These are phyloP conservation scores for Mythimna loreyi DNA, from an alignment of 2,888 invertebrate genomes.

Conservation along the genomic window DNA sequence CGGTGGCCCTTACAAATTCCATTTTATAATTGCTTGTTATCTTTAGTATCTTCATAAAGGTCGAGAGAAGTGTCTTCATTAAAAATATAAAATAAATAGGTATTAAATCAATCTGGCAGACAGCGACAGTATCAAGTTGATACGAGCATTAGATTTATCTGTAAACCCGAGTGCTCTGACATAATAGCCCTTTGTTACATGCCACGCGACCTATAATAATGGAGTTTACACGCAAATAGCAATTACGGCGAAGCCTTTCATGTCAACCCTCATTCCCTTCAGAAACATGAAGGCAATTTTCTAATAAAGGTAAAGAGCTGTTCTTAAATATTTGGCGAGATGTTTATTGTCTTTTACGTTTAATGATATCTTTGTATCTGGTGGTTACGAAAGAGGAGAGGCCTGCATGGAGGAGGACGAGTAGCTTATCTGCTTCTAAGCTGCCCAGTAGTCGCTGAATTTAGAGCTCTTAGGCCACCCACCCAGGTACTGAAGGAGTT, in stretches of 20 bases:
- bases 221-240: conserved; percentile 79
- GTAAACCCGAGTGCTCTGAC: conserved; percentile 56
- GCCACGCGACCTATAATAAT: conserved; percentile 72
- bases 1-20: too few species aligned
- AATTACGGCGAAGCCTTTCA: conserved; percentile 78
- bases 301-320: conserved; percentile 74
- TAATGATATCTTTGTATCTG: conserved; percentile 16
- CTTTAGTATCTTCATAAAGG: background rate
- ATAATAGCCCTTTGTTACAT: conserved; percentile 73
- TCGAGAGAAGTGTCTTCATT: conserved; percentile 13
- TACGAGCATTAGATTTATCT: conserved; percentile 59
- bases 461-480: too few species aligned
- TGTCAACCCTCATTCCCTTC: conserved; percentile 76
- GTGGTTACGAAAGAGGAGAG: conserved; percentile 5
- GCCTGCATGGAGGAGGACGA: too few species aligned
- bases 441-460: too few species aligned
- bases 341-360: conserved; percentile 55
- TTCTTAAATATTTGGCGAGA: conserved; percentile 68
- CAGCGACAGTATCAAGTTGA: conserved; percentile 61
- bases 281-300: conserved; percentile 77
- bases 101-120: conserved; percentile 55
- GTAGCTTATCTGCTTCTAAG: too few species aligned
- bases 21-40: too few species aligned
- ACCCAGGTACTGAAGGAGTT: too few species aligned
- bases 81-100: conserved; percentile 28